Evolutionary conservation across 2,113 vertebrate species (phyloP).

Genomic region (Balaeniceps rex): DNA sequence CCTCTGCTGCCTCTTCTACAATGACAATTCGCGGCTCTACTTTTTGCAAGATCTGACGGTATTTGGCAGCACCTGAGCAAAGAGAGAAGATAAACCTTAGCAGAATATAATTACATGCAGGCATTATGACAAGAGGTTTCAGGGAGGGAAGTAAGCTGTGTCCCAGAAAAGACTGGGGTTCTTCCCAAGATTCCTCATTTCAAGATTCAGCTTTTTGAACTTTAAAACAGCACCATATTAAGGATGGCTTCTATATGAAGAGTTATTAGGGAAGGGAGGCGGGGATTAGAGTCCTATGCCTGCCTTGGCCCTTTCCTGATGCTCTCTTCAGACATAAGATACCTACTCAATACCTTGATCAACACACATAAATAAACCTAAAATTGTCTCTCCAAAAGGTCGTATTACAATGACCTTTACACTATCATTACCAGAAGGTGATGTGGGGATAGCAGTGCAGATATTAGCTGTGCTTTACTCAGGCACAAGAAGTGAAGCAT

Average conservation of each 20-base stretch:
- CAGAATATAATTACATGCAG: neutral
- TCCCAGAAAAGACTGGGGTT: neutral
- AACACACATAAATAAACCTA: neutral
- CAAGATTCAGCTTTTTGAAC: neutral
- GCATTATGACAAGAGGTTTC: neutral
- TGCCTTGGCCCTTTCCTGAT: neutral
- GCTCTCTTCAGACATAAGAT: neutral
- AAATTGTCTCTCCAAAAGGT: neutral
- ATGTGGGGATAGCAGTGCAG: neutral
- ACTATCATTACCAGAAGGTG: neutral
- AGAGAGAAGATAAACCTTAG: neutral
- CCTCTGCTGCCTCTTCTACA: conserved; percentile 94
- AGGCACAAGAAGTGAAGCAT: neutral
- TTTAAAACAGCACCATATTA: neutral
- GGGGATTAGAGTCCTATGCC: neutral
- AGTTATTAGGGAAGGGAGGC: neutral
- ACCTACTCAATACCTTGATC: neutral
- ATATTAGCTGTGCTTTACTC: neutral
- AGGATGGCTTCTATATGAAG: neutral
- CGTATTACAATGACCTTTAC: neutral
- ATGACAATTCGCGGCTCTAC: conserved; percentile 83
- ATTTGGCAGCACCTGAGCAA: conserved; percentile 87
- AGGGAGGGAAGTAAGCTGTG: neutral
- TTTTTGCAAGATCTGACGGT: conserved; percentile 81
- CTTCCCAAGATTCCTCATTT: neutral